Base-by-base conservation (phyloP, 2,888 invertebrate genomes). In the Polia nebulosa region DNA sequence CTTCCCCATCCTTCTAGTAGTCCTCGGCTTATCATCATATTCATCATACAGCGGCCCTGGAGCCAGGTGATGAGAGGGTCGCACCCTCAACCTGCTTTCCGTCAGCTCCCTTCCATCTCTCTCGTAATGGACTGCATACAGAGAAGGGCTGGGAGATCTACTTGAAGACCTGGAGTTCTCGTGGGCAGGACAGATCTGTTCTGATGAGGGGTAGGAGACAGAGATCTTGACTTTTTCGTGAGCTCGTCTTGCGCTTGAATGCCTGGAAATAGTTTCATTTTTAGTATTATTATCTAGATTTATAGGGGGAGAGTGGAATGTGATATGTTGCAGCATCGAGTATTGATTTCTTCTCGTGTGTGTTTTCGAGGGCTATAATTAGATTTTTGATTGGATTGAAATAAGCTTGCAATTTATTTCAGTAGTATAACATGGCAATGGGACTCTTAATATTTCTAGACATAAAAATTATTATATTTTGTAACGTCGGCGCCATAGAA, bases 221-320 rank as follows among this genome's bases (percentile, higher is more conserved):
- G 98, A 98, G 86, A 98, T 98, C 91, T 98, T 98, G 78, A 98
- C 97, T 89, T 97, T 97, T 82, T 98, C 98, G 88, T 97, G 97
- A 17, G 97, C 96, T 57, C 96, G 90, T 17, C 97, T 94, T 17
- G 97, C 96, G 52, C 97, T 97, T 11, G 97, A 96, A 78, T 96
- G 97, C 80, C 96, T 97, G 86, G 85, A 95, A 90, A 4, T 22
- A 44, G 27, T 32, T 41, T 11, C 11, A 20, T 9, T 34, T 17
- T 25, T 57, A 41, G 25, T n/a, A n/a, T n/a, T n/a, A n/a, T n/a
- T n/a, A n/a, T n/a, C n/a, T n/a, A n/a, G n/a, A n/a, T n/a, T n/a
- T n/a, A n/a, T n/a, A n/a, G n/a, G n/a, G n/a, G n/a, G n/a, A n/a
- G n/a, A n/a, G n/a, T n/a, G n/a, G n/a, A n/a, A n/a, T n/a, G n/a